Evolutionary conservation across 2,888 invertebrate genomes (phyloP).

Genomic region (Nephrocerus scutellatus): DNA sequence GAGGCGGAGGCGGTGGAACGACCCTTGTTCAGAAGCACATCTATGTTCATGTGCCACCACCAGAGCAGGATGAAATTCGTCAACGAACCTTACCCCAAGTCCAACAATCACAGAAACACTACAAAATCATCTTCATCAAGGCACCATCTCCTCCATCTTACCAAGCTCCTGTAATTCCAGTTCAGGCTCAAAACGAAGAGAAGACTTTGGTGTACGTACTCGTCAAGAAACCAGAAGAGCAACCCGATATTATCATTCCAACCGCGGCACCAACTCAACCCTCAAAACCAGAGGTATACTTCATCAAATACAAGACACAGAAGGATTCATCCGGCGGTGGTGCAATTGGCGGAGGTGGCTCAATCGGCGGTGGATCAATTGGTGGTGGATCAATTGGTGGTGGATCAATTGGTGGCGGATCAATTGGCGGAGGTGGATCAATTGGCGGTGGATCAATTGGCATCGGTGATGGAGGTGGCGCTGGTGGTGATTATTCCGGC

Average conservation of each 20-base stretch:
- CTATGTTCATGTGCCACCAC: conserved; percentile 85
- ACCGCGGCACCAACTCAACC: conserved; percentile 74
- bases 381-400: conserved; percentile 31
- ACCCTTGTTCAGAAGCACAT: conserved; percentile 74
- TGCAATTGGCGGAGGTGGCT: conserved; percentile 26
- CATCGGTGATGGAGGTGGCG: conserved; percentile 8
- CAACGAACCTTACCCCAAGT: conserved; percentile 54
- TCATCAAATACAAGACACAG: conserved; percentile 56
- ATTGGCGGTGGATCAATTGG: conserved; percentile 23
- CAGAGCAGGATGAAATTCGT: conserved; percentile 70
- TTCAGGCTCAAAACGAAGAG: conserved; percentile 75
- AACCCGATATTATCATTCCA: conserved; percentile 71
- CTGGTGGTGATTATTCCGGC: conserved; percentile 32
- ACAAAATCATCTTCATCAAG: conserved; percentile 90
- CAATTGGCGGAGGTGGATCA: conserved; percentile 25
- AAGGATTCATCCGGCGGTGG: conserved; percentile 37
- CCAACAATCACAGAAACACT: conserved; percentile 76
- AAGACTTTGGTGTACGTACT: conserved; percentile 84
- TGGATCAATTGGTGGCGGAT: conserved; percentile 23
- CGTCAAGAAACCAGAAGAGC: conserved; percentile 82
- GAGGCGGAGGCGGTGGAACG: conserved; percentile 43
- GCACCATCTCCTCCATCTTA: conserved; percentile 79
- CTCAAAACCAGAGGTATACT: conserved; percentile 84
- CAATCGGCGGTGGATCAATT: conserved; percentile 27
- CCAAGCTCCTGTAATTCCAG: conserved; percentile 71